Evolutionary conservation across 2,888 invertebrate genomes (phyloP).

Genomic region (Hydraecia micacea): DNA sequence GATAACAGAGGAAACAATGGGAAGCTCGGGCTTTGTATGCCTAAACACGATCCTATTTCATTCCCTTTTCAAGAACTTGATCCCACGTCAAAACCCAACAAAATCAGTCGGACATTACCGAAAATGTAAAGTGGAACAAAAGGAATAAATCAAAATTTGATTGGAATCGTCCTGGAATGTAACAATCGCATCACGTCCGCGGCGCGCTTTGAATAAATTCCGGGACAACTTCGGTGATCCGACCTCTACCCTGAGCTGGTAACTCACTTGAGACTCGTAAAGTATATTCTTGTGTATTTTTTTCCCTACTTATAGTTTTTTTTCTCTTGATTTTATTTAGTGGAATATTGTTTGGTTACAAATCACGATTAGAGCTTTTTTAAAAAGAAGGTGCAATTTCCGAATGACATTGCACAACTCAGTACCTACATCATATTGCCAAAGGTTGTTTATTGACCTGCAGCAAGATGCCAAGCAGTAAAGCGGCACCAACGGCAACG

Average conservation of each 20-base stretch:
- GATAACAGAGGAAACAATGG: constrained; percentile 14
- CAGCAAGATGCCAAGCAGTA: not conserved
- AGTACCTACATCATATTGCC: not conserved
- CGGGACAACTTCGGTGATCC: constrained; percentile 72
- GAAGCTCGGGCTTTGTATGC: constrained; percentile 5
- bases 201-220: constrained; percentile 81
- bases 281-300: not conserved
- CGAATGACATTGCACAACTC: not conserved
- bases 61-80: constrained; percentile 47
- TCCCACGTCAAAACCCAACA: constrained; percentile 65
- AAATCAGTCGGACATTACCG: constrained; percentile 70
- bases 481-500: not conserved
- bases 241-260: constrained; percentile 50
- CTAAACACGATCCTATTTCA: constrained; percentile 25
- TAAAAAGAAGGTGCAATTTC: not conserved
- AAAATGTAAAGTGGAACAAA: constrained; percentile 75
- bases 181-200: constrained; percentile 81
- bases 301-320: not conserved
- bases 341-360: not conserved
- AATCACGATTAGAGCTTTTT: not conserved
- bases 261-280: constrained; percentile 46
- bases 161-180: constrained; percentile 78
- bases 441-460: not conserved
- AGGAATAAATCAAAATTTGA: constrained; percentile 83
- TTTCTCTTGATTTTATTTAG: not conserved